Percentiles rank a stretch among this genome's conserved stretches.
Conservation (phyloP, 2,797 vertebrate genomes). For the Rhinichthys osculus region DNA sequence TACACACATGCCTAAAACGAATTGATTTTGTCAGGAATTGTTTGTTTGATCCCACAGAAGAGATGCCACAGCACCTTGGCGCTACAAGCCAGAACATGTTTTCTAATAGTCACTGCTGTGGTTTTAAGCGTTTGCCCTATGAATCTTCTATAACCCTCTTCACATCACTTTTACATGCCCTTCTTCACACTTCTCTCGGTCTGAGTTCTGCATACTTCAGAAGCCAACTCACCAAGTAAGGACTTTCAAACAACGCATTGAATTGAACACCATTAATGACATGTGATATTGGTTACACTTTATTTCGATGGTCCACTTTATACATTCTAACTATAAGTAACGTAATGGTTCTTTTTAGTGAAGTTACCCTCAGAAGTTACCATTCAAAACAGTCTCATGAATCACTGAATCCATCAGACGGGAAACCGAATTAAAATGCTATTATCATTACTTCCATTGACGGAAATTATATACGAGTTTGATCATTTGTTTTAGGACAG, state of each 20-base stretch:
- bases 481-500: background rate
- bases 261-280: background rate
- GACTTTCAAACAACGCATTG: background rate
- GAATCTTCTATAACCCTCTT: background rate
- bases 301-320: background rate
- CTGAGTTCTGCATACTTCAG: background rate
- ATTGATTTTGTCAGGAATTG: slow-evolving; percentile 51
- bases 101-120: slow-evolving; percentile 27
- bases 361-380: too few species aligned
- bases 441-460: too few species aligned
- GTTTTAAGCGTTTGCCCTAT: background rate
- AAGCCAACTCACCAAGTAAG: background rate
- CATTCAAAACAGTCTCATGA: too few species aligned
- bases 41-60: slow-evolving; percentile 41
- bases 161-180: background rate
- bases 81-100: slow-evolving; percentile 28
- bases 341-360: too few species aligned
- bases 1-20: slow-evolving; percentile 31
- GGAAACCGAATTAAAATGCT: too few species aligned
- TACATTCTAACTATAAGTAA: background rate
- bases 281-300: background rate
- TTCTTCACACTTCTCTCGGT: background rate
- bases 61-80: background rate
- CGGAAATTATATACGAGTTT: background rate
- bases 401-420: too few species aligned